Conservation (phyloP, 2,797 vertebrate species). For the Holocentrus rufus region DNA sequence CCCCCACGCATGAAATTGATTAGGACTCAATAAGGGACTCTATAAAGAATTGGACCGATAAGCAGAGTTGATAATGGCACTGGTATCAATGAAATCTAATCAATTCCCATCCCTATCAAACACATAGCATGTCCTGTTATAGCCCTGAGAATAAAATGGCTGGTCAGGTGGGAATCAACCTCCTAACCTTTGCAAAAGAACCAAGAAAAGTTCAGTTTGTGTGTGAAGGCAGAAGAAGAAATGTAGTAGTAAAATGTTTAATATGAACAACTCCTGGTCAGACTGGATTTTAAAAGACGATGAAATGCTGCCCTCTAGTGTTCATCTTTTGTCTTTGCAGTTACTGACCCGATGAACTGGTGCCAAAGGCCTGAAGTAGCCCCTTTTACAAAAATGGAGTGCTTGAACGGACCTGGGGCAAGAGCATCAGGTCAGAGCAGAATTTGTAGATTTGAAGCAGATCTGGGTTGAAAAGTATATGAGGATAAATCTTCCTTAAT, state of each 20-base stretch:
- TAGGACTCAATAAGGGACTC: no score
- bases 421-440: neutral
- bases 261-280: no score
- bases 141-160: neutral
- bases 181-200: no score
- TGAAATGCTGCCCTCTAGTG: slow-evolving; percentile 74
- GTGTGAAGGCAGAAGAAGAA: neutral
- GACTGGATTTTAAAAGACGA: slow-evolving; percentile 7
- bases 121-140: neutral
- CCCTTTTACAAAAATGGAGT: no score
- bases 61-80: no score
- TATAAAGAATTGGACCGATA: no score
- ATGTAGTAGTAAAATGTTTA: neutral
- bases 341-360: slow-evolving; percentile 7
- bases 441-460: no score
- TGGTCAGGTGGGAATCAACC: no score
- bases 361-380: neutral
- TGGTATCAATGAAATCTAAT: no score
- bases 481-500: neutral
- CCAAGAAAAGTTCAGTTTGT: neutral
- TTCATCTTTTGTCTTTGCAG: slow-evolving; percentile 45
- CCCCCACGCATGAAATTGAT: no score
- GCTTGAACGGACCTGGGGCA: neutral
- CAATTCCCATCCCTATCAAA: no score
- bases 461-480: neutral